A percentile compares a stretch with the other conserved stretches of the same genome.
These are phyloP conservation scores for Coptodon bakossiorum DNA, from an alignment of 2,113 vertebrate species.

Conservation along the genomic window DNA sequence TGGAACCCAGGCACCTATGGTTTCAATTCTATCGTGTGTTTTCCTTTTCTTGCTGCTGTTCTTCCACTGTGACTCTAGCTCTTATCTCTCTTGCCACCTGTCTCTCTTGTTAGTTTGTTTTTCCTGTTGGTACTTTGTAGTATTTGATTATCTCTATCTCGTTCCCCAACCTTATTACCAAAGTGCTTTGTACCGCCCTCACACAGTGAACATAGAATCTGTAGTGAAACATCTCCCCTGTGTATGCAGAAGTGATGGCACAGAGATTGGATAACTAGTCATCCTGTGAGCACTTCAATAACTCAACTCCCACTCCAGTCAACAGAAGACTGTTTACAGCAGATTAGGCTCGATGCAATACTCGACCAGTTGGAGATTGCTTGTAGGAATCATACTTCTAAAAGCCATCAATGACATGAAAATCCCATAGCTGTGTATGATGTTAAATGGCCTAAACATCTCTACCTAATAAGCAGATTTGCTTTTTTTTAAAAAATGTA, in stretches of 20 bases:
- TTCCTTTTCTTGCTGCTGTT: not conserved
- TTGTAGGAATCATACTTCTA: constrained; percentile 11
- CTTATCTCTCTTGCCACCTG: not conserved
- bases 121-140: not conserved
- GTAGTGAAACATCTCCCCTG: not conserved
- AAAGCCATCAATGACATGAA: constrained; percentile 25
- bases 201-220: not conserved
- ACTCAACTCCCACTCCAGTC: not conserved
- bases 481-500: not conserved
- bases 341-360: constrained; percentile 30
- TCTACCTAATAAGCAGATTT: not conserved
- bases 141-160: not conserved
- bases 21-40: not conserved
- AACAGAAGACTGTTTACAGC: constrained; percentile 22
- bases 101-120: not conserved
- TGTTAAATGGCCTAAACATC: constrained; percentile 21
- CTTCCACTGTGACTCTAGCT: not conserved
- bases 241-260: constrained; percentile 4
- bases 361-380: constrained; percentile 27
- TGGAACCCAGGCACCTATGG: not conserved
- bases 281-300: constrained; percentile 10
- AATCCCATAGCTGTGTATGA: not conserved
- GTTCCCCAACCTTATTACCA: not conserved
- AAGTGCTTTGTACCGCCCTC: not conserved
- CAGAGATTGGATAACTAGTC: constrained; percentile 17